phyloP scores from a whole-genome alignment of 2,113 vertebrate genomes.

The Myotis davidii region DNA sequence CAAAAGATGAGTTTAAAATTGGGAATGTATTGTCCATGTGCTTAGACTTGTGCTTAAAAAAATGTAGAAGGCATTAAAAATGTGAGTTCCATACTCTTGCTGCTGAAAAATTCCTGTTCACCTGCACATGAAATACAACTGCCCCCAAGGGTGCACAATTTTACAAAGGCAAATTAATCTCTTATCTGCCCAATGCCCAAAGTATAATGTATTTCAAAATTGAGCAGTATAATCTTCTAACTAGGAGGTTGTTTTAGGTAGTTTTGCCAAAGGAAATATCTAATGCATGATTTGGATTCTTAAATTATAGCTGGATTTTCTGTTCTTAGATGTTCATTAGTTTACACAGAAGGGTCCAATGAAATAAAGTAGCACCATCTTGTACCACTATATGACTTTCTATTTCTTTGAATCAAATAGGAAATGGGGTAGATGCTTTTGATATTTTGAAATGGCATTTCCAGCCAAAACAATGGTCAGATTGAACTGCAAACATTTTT shows the following conservation, averaged over 20 bases:
- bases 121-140: conserved; percentile 62
- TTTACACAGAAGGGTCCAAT: background rate
- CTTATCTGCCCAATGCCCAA: conserved; percentile 47
- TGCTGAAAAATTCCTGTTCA: conserved; percentile 63
- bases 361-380: background rate
- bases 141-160: conserved; percentile 44
- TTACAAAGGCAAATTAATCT: conserved; percentile 73
- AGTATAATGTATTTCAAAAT: conserved; percentile 49
- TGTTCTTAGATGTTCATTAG: background rate
- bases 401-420: conserved; percentile 13
- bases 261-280: conserved; percentile 28
- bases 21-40: background rate
- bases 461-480: background rate
- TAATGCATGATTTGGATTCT: background rate
- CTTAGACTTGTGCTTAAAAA: conserved; percentile 46
- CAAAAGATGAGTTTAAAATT: conserved; percentile 58
- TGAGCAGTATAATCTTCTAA: conserved; percentile 45
- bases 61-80: conserved; percentile 43
- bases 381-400: background rate
- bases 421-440: background rate
- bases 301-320: conserved; percentile 42
- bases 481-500: background rate
- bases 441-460: conserved; percentile 30
- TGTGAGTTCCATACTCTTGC: conserved; percentile 57
- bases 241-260: conserved; percentile 5